Evolutionary conservation across 1,140 invertebrate species (phyloP).

Genomic region (Neoseiulus cucumeris): DNA sequence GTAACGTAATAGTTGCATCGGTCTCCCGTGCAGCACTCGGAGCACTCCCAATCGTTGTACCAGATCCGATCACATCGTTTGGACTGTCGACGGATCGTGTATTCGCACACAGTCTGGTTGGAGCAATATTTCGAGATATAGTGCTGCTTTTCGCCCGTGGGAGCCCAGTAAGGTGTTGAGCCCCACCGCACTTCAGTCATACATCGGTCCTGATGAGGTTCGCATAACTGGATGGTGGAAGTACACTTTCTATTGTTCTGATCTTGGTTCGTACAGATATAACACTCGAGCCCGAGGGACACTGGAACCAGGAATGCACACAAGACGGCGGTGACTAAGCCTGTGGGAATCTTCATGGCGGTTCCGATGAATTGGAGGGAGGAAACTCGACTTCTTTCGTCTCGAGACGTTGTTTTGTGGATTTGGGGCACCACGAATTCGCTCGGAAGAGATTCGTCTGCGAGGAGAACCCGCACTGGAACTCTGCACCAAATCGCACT

Average conservation of each 20-base stretch:
- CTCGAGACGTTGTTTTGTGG: too few species aligned
- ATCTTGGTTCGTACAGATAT: slow-evolving; percentile 78
- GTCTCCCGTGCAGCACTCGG: slow-evolving; percentile 89
- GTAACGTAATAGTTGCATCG: slow-evolving; percentile 90
- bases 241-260: slow-evolving; percentile 80
- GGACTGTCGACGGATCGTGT: slow-evolving; percentile 43
- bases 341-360: too few species aligned
- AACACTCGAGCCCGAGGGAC: slow-evolving; percentile 50
- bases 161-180: slow-evolving; percentile 77
- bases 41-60: slow-evolving; percentile 94
- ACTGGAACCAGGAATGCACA: too few species aligned
- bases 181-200: slow-evolving; percentile 73
- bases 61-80: slow-evolving; percentile 73
- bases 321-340: too few species aligned
- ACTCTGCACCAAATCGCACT: too few species aligned
- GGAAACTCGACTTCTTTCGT: too few species aligned
- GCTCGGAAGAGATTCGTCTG: too few species aligned
- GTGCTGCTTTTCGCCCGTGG: slow-evolving; percentile 75
- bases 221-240: slow-evolving; percentile 73
- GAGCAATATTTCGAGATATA: slow-evolving; percentile 74
- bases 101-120: slow-evolving; percentile 41
- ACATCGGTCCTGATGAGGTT: slow-evolving; percentile 64
- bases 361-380: too few species aligned
- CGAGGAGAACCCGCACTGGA: too few species aligned
- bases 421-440: too few species aligned